These are phyloP conservation scores for Temnothorax ravouxi DNA, from an alignment of 2,888 invertebrate species.

Conservation along the genomic window DNA sequence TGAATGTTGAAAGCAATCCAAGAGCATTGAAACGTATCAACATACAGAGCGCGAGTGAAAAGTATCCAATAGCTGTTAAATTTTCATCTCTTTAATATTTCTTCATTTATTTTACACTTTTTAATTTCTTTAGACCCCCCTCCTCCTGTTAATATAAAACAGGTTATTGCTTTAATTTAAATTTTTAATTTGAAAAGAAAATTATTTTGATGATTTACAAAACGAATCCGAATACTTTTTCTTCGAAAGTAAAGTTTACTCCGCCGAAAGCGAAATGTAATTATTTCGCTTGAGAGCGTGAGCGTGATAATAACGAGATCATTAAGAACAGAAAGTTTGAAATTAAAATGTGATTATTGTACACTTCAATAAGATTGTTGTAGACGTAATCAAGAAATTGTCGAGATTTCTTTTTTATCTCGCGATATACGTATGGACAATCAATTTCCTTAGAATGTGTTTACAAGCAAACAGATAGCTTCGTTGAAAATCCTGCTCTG, in stretches of 20 bases:
- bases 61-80: not conserved
- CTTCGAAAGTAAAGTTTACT: slow-evolving; percentile 17
- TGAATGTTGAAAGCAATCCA: slow-evolving; percentile 12
- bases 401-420: slow-evolving; percentile 26
- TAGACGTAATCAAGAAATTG: slow-evolving; percentile 18
- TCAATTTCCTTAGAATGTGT: slow-evolving; percentile 39
- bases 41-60: not conserved
- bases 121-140: not conserved
- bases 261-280: not conserved
- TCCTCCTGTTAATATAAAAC: not conserved
- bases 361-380: slow-evolving; percentile 11
- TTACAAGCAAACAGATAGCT: slow-evolving; percentile 62
- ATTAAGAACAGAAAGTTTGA: slow-evolving; percentile 11
- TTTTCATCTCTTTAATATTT: not conserved
- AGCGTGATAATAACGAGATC: not conserved
- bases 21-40: not conserved
- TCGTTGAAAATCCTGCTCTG: slow-evolving; percentile 55
- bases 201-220: not conserved
- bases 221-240: not conserved
- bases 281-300: not conserved
- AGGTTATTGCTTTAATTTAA: not conserved
- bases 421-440: not conserved
- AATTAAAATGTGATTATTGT: slow-evolving; percentile 34
- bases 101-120: not conserved
- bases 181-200: not conserved